A percentile compares a stretch with the other conserved stretches of the same genome.
These are phyloP conservation scores for Pica pica DNA, from an alignment of 2,113 vertebrate genomes.

Conservation along the genomic window DNA sequence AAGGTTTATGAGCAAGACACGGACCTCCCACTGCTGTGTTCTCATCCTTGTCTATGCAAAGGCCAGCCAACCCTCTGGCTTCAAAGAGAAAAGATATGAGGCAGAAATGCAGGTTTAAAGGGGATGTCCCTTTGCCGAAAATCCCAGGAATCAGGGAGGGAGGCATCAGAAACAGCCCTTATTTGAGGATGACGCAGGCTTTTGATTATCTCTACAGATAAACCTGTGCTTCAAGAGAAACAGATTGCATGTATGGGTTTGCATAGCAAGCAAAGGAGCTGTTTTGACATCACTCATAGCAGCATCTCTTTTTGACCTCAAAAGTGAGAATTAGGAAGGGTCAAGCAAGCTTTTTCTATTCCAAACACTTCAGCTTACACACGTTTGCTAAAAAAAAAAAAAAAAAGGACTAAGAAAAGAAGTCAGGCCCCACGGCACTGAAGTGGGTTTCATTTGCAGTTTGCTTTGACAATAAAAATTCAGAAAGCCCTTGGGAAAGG, in stretches of 20 bases:
- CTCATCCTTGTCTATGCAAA: constrained; percentile 54
- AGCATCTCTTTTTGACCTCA: background rate
- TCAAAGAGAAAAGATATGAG: constrained; percentile 54
- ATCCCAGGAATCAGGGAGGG: constrained; percentile 16
- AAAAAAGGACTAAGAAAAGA: background rate
- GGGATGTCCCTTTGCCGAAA: constrained; percentile 44
- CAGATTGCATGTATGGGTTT: background rate
- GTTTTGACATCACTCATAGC: background rate
- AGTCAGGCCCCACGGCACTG: accelerated
- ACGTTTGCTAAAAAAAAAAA: accelerated
- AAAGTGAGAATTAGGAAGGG: background rate
- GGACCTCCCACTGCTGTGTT: constrained; percentile 45
- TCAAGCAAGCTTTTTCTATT: background rate
- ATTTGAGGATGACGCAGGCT: constrained; percentile 20
- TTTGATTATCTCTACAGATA: constrained; percentile 46
- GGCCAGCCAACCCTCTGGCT: constrained; percentile 23
- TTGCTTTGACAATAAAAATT: background rate
- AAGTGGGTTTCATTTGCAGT: background rate
- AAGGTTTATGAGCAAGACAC: constrained; percentile 32
- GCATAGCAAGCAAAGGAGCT: background rate
- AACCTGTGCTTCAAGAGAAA: constrained; percentile 7
- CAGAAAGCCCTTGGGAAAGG: background rate
- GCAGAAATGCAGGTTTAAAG: constrained; percentile 14
- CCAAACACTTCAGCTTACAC: background rate
- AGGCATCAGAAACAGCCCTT: background rate